Conservation (phyloP, 2,113 vertebrate species). For the Boleophthalmus pectinirostris region DNA sequence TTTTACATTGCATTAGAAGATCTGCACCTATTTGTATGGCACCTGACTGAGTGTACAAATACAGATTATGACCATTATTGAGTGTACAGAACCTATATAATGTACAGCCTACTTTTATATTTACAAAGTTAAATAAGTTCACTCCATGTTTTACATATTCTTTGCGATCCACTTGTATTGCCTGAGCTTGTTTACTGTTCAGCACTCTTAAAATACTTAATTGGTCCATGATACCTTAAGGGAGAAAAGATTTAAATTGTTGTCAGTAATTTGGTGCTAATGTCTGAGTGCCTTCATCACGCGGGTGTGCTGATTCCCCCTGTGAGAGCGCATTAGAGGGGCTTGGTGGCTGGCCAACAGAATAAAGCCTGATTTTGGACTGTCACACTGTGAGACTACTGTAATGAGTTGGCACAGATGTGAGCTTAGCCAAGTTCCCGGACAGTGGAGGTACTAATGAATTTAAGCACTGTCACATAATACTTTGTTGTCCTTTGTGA, state of each 20-base stretch:
- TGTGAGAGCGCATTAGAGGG: conserved; percentile 58
- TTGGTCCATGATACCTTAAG: conserved; percentile 49
- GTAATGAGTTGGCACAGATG: conserved; percentile 71
- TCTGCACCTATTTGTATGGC: too few relatives aligned
- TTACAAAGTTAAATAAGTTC: neutral
- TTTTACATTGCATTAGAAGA: too few relatives aligned
- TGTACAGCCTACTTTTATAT: neutral
- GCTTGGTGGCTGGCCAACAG: conserved; percentile 64
- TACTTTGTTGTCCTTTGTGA: conserved; percentile 57
- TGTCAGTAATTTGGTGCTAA: conserved; percentile 41
- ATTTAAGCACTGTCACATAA: conserved; percentile 57
- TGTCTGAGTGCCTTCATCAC: conserved; percentile 54
- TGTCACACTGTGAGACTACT: conserved; percentile 70
- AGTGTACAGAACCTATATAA: too few relatives aligned
- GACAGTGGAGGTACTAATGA: conserved; percentile 49
- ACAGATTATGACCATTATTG: too few relatives aligned
- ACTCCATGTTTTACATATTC: too few relatives aligned
- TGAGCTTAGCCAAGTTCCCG: conserved; percentile 54
- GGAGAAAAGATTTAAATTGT: conserved; percentile 49
- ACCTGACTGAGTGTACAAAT: too few relatives aligned
- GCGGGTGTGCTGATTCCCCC: conserved; percentile 59
- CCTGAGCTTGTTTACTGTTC: neutral
- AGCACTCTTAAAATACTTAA: neutral
- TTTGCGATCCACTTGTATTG: neutral
- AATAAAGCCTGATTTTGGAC: conserved; percentile 60